These are phyloP conservation scores for Prosapia bicincta DNA, from an alignment of 2,888 invertebrate genomes.

Conservation along the genomic window DNA sequence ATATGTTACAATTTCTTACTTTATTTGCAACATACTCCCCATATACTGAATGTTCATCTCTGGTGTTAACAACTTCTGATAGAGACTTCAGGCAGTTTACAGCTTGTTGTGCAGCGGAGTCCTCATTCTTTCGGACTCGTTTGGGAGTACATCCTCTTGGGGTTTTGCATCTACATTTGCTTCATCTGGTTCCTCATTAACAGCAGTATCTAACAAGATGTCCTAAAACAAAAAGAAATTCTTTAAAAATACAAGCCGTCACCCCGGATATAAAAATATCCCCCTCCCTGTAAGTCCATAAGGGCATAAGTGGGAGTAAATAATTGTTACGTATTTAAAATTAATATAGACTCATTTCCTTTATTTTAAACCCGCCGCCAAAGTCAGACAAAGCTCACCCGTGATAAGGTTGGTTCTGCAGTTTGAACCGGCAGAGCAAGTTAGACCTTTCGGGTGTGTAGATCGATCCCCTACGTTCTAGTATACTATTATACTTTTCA, in stretches of 20 bases:
- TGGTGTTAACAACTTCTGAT: slow-evolving; percentile 7
- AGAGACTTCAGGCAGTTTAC: slow-evolving; percentile 5
- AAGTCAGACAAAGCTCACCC: no score
- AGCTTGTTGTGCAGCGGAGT: slow-evolving; percentile 11
- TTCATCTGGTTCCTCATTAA: slow-evolving; percentile 5
- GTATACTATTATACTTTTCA: no score
- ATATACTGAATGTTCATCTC: slow-evolving; percentile 4
- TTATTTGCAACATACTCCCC: slow-evolving; percentile 9
- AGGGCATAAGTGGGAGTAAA: no score
- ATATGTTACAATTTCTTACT: slow-evolving; percentile 6
- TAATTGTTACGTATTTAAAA: no score
- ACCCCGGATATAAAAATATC: no score
- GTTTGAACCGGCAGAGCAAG: no score
- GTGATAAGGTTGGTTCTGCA: no score
- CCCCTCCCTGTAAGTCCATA: no score
- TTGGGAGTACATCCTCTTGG: not conserved
- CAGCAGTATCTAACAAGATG: slow-evolving; percentile 7
- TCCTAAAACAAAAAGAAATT: not conserved
- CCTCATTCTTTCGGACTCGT: slow-evolving; percentile 3
- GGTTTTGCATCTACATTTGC: slow-evolving; percentile 9
- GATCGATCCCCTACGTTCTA: no score
- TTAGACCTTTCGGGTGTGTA: no score
- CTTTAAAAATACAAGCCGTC: not conserved
- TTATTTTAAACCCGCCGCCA: no score
- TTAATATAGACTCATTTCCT: no score